Conservation (phyloP, 2,113 vertebrate genomes). For the Tyrannus savana region DNA sequence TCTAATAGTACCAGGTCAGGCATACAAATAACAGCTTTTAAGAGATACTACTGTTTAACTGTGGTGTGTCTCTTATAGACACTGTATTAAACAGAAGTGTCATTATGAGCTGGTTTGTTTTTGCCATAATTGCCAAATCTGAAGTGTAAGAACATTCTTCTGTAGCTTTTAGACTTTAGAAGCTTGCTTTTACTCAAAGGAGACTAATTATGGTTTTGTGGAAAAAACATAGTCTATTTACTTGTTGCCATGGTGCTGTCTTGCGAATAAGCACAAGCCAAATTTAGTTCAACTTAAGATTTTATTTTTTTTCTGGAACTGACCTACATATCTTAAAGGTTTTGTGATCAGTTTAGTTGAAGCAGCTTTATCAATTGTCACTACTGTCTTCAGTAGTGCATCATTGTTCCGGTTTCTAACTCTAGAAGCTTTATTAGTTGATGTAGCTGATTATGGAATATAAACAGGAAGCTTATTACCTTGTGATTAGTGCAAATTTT, state of each 20-base stretch:
- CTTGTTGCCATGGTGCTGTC: conserved; percentile 11
- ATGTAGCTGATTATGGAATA: neutral
- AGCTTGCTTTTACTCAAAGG: neutral
- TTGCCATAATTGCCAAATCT: neutral
- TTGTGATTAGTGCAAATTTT: neutral
- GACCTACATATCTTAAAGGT: neutral
- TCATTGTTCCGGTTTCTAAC: neutral
- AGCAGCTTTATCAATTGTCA: neutral
- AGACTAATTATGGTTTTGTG: conserved; percentile 26
- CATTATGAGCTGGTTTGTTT: conserved; percentile 7
- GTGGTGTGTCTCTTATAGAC: neutral
- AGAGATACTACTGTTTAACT: too few relatives aligned
- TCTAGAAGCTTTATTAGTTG: neutral
- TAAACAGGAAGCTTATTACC: neutral
- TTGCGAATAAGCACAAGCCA: neutral
- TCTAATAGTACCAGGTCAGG: neutral
- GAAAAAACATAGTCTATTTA: conserved; percentile 28
- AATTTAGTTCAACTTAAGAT: neutral
- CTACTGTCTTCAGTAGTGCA: neutral
- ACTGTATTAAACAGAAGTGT: neutral
- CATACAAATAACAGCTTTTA: neutral
- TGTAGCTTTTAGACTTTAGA: neutral
- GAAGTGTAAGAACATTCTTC: conserved; percentile 15
- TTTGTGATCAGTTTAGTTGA: conserved; percentile 10
- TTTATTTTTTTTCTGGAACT: neutral